Evolutionary conservation across 2,888 invertebrate genomes (phyloP), one percentile per base, ranked within the genome.

Genomic region (Entomobrya proxima): DNA sequence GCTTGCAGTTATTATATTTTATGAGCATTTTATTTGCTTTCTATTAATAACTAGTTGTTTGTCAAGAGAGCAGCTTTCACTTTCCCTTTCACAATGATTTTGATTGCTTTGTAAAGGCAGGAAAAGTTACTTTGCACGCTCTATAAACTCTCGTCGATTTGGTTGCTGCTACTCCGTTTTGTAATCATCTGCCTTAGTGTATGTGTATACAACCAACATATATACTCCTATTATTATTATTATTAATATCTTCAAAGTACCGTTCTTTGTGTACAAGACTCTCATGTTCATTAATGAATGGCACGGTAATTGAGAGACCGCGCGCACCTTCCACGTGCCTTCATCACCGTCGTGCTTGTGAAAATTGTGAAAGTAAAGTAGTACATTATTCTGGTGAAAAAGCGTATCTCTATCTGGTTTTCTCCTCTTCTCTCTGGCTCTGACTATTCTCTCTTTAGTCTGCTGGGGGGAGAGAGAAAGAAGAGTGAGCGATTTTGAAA

Each of bases 261-360:
- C 2, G 13, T 44, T 2, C n/a, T 15, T 44, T 15, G 13, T 44
- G 18, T 55, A 55, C 24, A 44, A 55, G 55, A 27, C 13, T 37
- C 37, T 67, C 18, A 67, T 21, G 64, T 67, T 67, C 64, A 1
- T 40, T 67, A 67, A 35, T 67, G 64, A 67, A 67, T 67, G 64
- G 64, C 35, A 40, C 21, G 64, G 21, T 35, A 67, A 67, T 67
- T 67, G 64, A 67, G 64, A 67, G 64, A 40, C 64, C 64, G 64
- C 64, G 40, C 58, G 1, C 27, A 52, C 15, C 2, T 15, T 55
- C 6, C 32, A 1, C 32, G 64, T 67, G 64, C 64, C n/a, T n/a
- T n/a, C n/a, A n/a, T n/a, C n/a, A n/a, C n/a, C n/a, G n/a, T n/a
- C n/a, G n/a, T n/a, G n/a, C n/a, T n/a, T n/a, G n/a, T n/a, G n/a